These are phyloP conservation scores for Trachythela sp. DNA, from an alignment of 64 coral and sea anemone species.

Conservation along the genomic window DNA sequence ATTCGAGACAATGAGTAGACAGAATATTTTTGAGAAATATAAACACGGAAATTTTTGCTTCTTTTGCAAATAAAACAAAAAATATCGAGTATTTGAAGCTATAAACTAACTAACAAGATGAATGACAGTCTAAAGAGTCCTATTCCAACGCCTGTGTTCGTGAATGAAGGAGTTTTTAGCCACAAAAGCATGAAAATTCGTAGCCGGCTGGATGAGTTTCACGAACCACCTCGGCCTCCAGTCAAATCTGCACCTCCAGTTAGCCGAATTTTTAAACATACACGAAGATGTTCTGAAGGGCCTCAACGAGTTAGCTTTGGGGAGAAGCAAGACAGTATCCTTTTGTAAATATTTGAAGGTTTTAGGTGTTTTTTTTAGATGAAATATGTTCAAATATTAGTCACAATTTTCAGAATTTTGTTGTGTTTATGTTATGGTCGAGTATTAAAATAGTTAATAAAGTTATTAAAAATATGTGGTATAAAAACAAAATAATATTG, in stretches of 20 bases:
- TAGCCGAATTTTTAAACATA: slow-evolving; percentile 92
- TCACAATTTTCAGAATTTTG: neutral
- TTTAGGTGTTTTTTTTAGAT: neutral
- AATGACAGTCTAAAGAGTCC: neutral
- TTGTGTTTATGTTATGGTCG: too few relatives aligned
- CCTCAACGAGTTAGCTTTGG: slow-evolving; percentile 84
- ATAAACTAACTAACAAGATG: neutral
- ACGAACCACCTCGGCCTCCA: slow-evolving; percentile 71
- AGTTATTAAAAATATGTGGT: too few relatives aligned
- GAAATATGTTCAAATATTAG: neutral
- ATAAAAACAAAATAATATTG: too few relatives aligned
- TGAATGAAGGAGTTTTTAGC: neutral
- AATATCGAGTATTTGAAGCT: neutral
- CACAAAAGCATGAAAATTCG: neutral
- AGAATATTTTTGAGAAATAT: neutral
- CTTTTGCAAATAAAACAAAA: neutral
- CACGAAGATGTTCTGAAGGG: slow-evolving; percentile 64
- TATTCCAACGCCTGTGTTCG: neutral
- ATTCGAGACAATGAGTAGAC: slow-evolving; percentile 5
- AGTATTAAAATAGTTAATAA: too few relatives aligned
- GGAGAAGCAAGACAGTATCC: slow-evolving; percentile 84
- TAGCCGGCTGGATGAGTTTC: neutral
- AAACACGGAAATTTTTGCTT: neutral
- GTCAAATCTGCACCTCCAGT: slow-evolving; percentile 95
- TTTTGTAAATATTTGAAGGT: slow-evolving; percentile 41